These are phyloP conservation scores for Ailuropoda melanoleuca DNA, from an alignment of 2,113 vertebrate genomes.

Conservation along the genomic window DNA sequence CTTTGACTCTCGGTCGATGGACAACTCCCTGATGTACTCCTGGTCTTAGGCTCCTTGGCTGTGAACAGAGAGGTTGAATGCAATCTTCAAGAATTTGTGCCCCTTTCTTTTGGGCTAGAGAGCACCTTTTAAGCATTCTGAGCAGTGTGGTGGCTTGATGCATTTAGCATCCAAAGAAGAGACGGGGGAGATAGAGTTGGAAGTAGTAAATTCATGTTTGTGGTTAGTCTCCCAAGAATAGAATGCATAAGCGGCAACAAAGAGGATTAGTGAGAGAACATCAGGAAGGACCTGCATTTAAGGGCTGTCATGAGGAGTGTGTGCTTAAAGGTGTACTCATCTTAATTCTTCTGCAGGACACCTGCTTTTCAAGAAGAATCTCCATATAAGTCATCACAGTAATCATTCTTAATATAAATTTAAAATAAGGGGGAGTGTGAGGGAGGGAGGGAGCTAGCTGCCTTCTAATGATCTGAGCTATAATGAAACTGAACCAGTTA, in stretches of 20 bases:
- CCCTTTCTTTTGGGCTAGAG: background rate
- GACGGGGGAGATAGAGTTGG: background rate
- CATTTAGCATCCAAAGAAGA: background rate
- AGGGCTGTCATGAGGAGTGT: background rate
- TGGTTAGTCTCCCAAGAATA: background rate
- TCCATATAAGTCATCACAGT: background rate
- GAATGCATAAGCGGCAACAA: background rate
- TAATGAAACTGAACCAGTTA: background rate
- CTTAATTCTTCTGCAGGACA: background rate
- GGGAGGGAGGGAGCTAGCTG: background rate
- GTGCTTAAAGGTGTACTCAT: background rate
- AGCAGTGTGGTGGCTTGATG: background rate
- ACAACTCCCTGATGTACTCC: background rate
- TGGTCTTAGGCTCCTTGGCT: background rate
- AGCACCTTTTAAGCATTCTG: background rate
- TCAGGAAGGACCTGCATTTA: background rate
- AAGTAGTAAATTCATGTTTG: background rate
- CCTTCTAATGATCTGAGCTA: background rate
- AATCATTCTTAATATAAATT: constrained; percentile 10
- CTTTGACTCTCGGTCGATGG: background rate
- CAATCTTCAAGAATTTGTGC: background rate
- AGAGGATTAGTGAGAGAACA: background rate
- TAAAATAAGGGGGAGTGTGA: background rate
- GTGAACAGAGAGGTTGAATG: background rate
- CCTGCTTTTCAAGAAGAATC: constrained; percentile 10